Evolutionary conservation across 92 coral and sea anemone species (phyloP), one percentile per base, ranked within the genome.

Genomic region (Anthopleura xanthogrammica): DNA sequence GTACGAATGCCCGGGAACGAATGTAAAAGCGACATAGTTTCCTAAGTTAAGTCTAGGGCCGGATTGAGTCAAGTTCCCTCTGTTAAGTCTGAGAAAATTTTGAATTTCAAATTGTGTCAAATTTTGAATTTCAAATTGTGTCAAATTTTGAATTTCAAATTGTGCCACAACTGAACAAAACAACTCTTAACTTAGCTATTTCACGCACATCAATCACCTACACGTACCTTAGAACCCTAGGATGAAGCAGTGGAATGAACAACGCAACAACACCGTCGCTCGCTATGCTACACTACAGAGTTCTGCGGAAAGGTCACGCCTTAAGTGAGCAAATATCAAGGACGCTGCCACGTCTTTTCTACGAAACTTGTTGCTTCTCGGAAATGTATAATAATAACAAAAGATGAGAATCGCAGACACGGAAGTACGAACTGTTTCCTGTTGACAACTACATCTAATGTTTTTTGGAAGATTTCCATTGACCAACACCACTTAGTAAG

Each of bases 301-400:
- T 29, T 64, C 72, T 64, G 72, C 72, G 20, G 22, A 29, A 29
- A 58, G 36, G 74, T 10, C 13, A 23, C 46, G 41, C 74, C 41
- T 29, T 29, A 20, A 62, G 74, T 23, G 16, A 68, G 74, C 42
- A 68, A 68, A 68, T 68, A 10, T 36, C 42, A 36, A 23, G 74
- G 74, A 68, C 74, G 74, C 74, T 13, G 74, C 74, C 74, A 68
- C 74, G 74, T 68, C 74, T 68, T 24, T 68, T 68, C 74, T 68
- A 68, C 16, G 74, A 68, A 68, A 36, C 16, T 36, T 62, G 24
- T 62, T 68, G 74, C 42, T 68, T 23, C 74, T 68, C 74, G 42
- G 74, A 68, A 68, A 68, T 12, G 16, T 68, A 10, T 20, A 20
- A 20, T 20, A 62, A 19, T 62, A 11, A 29, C 74, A 68, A 68